Base-by-base conservation (phyloP, 2,888 invertebrate species). In the Priocnemis perturbator region DNA sequence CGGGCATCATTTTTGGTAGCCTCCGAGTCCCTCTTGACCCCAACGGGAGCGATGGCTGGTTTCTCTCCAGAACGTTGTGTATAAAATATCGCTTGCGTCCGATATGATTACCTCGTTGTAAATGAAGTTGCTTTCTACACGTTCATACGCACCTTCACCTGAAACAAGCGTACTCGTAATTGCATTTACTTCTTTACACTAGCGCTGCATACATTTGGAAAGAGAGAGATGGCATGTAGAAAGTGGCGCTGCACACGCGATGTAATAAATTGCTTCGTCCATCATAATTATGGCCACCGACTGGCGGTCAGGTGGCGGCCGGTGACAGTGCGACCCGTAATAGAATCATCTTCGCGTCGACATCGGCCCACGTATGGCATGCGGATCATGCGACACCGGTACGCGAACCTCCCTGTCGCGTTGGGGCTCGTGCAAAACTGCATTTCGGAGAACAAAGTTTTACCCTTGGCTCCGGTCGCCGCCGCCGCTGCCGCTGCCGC, bases 221-320 rank as follows among this genome's bases (percentile, higher is more conserved):
- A 15, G n/a, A 15, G n/a, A 15, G 69, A 70, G 74, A 66, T 70
- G 69, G 57, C 57, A 60, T 45, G 60, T 60, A 68, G 67, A 72
- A 37, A 7, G 37, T 37, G 37, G 14, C 37, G 7, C 3, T 26
- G 26, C 37, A 9, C 37, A 9, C 11, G 37, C 62, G 62, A 72
- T 65, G 66, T 71, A 71, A 80, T 75, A 76, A 71, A 76, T 76
- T 64, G 74, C 70, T 72, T 76, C 73, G 78, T 79, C 81, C 72
- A 78, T 81, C 77, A 81, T 77, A 73, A 80, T 81, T 76, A 80
- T 56, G 68, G 56, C 11, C 1, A 37, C 37, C 37, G 37, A 37
- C 37, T 37, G 37, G 37, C 37, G 37, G 37, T 37, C 37, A 50
- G 60, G 66, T 56, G 69, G 53, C 62, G 62, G 48, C 53, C 61